Evolutionary conservation across 2,113 vertebrate genomes (phyloP), one percentile per base, ranked within the genome.

Genomic region (Spea multiplicata): DNA sequence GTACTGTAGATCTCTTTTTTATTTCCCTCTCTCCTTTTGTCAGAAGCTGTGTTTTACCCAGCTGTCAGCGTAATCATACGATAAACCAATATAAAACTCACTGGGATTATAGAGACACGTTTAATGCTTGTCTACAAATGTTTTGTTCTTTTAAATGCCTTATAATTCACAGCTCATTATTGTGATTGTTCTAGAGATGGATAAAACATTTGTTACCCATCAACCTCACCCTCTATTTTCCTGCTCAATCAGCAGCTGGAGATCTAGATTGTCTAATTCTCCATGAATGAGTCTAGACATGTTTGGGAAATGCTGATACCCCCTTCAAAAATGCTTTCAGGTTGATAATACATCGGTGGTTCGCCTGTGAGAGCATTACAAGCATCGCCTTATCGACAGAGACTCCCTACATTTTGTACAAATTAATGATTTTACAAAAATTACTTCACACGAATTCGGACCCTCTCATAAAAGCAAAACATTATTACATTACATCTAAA

Each of bases 231-330:
- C 57, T 61, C 13, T 61, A 30, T 64, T 64, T 13, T 64, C n/a
- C 10, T 66, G 9, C 61, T 53, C 59, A n/a, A 17, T 74, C 73
- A 50, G 59, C 13, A 4, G 2, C 6, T 9, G 61, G 46, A 49
- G 50, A 61, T 74, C 65, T 64, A 65, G 8, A 65, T 53, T 65
- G 48, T 10, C 46, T 66, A 66, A 75, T 75, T 59, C 49, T 44
- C 30, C 49, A 65, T 75, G 61, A 64, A 64, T 16, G 30, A 4
- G 73, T 75, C 73, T 75, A 75, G 73, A 66, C 73, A 59, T 64
- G 61, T 30, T 64, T 64, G 61, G n/a, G 61, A 64, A 13, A 13
- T 64, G 57, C 57, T 13, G 57, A 16, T 64, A 30, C n/a, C n/a
- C n/a, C n/a, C 16, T 59, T 59, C 55, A 3, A 59, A 59, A 59